Evolutionary conservation across 2,888 invertebrate species (phyloP), one percentile per base, ranked within the genome.

Genomic region (Amphipoea lucens): DNA sequence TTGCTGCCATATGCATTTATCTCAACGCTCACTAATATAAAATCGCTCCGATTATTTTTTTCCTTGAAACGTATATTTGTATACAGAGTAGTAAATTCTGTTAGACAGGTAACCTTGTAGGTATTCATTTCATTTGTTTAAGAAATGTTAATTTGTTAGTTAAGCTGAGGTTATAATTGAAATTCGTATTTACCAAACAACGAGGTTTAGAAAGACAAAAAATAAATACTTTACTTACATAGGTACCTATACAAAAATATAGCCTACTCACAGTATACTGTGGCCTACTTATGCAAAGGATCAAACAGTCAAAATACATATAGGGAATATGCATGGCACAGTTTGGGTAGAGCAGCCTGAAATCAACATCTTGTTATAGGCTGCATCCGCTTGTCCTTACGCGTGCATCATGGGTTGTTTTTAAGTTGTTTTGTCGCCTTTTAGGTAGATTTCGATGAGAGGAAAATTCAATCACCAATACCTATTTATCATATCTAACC

Each of bases 11-110:
- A 74, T 65, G 63, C 63, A 77, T 51, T 69, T 76, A 81, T 57
- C 65, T 68, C 29, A 73, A 63, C 79, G 73, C 42, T 78, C 74
- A 74, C 75, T 68, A 66, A 66, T 78, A 76, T 80, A 79, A 60
- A 83, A 76, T 63, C 17, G 70, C 70, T 75, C 48, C 17, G 12
- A 74, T 78, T 79, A 72, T 71, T 76, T 78, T 85, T 85, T 83
- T 77, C 85, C 86, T 85, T 86, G 86, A 74, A 80, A 84, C 57
- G 57, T 57, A 48, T 60, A 54, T 76, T 74, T 62, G n/a, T 72
- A 17, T 40, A 74, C 0, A 66, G 40, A 12, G 2, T 60, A 68
- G 70, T 76, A 48, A 78, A 69, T 51, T 76, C 57, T 78, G 77
- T 77, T 74, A 76, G 79, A 75, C 66, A 57, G 45, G 75, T 85